Conservation (phyloP, 2,888 invertebrate genomes). For the Amiota communis region DNA sequence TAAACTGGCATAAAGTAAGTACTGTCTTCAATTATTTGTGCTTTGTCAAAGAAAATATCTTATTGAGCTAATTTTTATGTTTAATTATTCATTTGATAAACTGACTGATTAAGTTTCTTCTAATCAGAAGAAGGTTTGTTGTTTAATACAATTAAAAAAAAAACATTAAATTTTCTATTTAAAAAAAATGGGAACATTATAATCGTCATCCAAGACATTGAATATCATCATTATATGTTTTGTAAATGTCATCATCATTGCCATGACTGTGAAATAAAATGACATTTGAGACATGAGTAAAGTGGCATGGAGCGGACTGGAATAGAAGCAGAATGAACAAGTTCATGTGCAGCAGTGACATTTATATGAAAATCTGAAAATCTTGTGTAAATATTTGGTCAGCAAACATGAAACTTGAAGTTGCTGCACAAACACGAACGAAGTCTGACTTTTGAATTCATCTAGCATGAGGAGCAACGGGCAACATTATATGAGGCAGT, state of each 20-base stretch:
- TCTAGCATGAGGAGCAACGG: too few relatives aligned
- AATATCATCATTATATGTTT: background rate
- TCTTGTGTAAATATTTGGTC: slow-evolving; percentile 32
- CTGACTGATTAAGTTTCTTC: too few relatives aligned
- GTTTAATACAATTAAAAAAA: too few relatives aligned
- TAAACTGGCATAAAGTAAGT: too few relatives aligned
- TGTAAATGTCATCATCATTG: background rate
- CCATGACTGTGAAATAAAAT: background rate
- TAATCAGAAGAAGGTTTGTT: too few relatives aligned
- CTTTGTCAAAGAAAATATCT: too few relatives aligned
- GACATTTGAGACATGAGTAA: background rate
- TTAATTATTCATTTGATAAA: too few relatives aligned
- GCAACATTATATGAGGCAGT: slow-evolving; percentile 9
- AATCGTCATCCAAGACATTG: too few relatives aligned
- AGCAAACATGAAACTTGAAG: slow-evolving; percentile 26
- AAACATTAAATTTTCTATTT: too few relatives aligned
- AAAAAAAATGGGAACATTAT: too few relatives aligned
- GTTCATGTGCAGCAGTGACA: background rate
- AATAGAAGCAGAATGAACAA: background rate
- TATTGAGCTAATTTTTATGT: too few relatives aligned
- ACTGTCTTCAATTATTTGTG: too few relatives aligned
- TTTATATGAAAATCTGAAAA: slow-evolving; percentile 27
- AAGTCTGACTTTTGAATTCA: background rate
- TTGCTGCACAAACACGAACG: slow-evolving; percentile 16
- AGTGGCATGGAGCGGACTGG: background rate